Evolutionary conservation across 2,113 vertebrate species (phyloP).

Genomic region (Lontra canadensis): DNA sequence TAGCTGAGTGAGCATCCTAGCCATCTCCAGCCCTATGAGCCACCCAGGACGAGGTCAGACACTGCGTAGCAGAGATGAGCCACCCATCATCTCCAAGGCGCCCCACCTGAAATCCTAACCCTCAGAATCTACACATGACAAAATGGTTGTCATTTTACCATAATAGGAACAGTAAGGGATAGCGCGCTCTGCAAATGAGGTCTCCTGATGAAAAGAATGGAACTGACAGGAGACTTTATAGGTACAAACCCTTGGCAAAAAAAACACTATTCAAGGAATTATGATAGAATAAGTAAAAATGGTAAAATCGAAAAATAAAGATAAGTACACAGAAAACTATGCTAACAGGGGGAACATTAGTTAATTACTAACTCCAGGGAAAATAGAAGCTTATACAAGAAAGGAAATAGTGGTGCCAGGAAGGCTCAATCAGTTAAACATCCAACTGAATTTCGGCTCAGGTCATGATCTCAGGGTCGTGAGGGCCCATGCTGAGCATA

Average conservation of each 20-base stretch:
- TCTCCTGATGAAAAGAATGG: neutral
- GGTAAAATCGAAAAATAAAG: neutral
- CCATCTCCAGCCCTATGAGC: neutral
- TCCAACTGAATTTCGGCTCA: neutral
- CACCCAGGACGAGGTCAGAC: neutral
- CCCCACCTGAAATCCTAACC: neutral
- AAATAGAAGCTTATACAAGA: constrained; percentile 31
- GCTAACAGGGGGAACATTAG: neutral
- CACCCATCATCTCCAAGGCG: neutral
- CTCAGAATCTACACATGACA: neutral
- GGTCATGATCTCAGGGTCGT: neutral
- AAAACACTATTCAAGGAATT: neutral
- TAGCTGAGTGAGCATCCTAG: neutral
- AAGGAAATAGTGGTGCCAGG: neutral
- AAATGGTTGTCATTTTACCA: neutral
- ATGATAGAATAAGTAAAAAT: neutral
- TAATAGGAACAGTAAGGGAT: neutral
- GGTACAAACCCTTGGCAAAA: neutral
- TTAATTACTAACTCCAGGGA: constrained; percentile 45
- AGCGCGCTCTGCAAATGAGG: neutral
- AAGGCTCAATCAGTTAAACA: neutral
- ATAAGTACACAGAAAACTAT: neutral
- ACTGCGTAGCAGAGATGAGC: neutral
- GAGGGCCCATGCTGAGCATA: accelerated
- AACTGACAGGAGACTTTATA: neutral